Evolutionary conservation across 2,888 invertebrate genomes (phyloP).

Genomic region (Caenorhabditis auriculariae): DNA sequence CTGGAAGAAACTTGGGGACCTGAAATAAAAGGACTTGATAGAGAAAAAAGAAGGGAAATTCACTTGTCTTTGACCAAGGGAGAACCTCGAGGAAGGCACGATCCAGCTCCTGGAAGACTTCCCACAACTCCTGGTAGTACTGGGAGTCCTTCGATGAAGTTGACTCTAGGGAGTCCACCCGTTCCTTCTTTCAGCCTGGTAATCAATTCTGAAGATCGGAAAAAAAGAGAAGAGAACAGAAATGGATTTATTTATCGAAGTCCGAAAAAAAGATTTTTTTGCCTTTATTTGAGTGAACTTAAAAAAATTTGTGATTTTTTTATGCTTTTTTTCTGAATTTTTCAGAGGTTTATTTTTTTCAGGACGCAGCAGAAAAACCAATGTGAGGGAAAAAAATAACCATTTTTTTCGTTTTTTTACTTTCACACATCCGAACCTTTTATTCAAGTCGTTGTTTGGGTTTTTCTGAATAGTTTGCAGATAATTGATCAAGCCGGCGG

Average conservation of each 20-base stretch:
- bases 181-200: conserved; percentile 31
- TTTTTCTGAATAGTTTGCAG: conserved; percentile 42
- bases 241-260: not conserved
- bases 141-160: conserved; percentile 48
- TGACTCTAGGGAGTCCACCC: conserved; percentile 41
- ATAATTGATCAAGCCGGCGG: conserved; percentile 45
- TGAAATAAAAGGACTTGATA: conserved; percentile 7
- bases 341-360: too few species aligned
- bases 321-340: conserved; percentile 5
- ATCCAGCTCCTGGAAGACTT: conserved; percentile 50
- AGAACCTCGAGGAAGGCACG: conserved; percentile 46
- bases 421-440: too few species aligned
- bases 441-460: conserved; percentile 36
- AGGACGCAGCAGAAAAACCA: too few species aligned
- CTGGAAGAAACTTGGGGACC: conserved; percentile 51
- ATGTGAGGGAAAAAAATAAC: too few species aligned
- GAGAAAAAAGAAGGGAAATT: conserved; percentile 1
- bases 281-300: not conserved
- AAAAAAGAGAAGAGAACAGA: too few species aligned
- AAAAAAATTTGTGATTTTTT: conserved; percentile 4
- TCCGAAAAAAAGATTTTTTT: too few species aligned
- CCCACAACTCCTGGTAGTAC: conserved; percentile 50
- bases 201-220: too few species aligned
- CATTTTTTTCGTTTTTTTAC: too few species aligned
- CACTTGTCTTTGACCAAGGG: conserved; percentile 43